These are phyloP conservation scores for Brachyptera putata DNA, from an alignment of 2,888 invertebrate species.

Conservation along the genomic window DNA sequence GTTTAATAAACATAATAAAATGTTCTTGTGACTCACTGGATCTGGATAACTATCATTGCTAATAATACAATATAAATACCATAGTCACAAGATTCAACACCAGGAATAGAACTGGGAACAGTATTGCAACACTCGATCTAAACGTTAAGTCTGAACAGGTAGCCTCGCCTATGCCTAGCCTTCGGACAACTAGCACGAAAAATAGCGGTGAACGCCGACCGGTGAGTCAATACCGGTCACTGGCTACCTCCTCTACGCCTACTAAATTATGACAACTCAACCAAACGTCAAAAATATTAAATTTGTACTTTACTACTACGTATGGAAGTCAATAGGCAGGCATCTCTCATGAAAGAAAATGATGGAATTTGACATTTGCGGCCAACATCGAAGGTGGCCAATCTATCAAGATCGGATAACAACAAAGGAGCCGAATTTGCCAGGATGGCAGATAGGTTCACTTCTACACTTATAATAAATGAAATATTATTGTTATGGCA, in stretches of 20 bases:
- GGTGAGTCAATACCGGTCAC: background rate
- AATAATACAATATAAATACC: constrained; percentile 8
- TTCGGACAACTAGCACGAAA: background rate
- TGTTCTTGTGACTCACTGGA: background rate
- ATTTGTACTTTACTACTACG: background rate
- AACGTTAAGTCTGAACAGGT: constrained; percentile 9
- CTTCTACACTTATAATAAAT: background rate
- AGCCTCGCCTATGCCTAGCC: constrained; percentile 6
- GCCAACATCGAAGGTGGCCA: background rate
- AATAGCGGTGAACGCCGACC: background rate
- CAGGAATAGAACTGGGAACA: background rate
- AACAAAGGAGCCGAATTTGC: constrained; percentile 16
- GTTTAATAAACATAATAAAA: no score
- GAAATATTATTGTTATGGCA: background rate
- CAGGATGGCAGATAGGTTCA: constrained; percentile 10
- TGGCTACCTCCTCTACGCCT: background rate
- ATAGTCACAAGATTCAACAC: constrained; percentile 2
- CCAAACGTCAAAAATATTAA: background rate
- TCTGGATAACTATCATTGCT: background rate
- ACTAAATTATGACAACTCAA: background rate
- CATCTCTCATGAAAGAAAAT: background rate
- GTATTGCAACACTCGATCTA: constrained; percentile 4
- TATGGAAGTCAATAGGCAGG: background rate
- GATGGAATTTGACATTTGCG: background rate
- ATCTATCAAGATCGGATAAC: background rate